Evolutionary conservation across 2,113 vertebrate species (phyloP), one percentile per base, ranked within the genome.

Genomic region (Caranx melampygus): DNA sequence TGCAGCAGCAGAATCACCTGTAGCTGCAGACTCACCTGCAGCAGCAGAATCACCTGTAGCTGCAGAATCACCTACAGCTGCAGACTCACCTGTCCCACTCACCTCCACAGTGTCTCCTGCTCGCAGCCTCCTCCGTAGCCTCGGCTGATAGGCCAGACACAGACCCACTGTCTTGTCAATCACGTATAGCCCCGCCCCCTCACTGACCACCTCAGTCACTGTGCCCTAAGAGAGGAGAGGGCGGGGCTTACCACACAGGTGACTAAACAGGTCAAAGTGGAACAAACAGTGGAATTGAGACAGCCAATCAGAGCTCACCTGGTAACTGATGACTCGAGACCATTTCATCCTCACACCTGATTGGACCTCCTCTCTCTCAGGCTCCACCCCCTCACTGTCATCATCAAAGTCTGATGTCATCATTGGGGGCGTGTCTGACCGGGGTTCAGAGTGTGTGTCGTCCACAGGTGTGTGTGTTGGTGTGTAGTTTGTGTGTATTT

Each of bases 121-220:
- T 49, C 96, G 91, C 42, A 97, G 90, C 4, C 79, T 94, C 86
- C 86, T 87, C 69, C 92, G 94, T 72, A 73, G 84, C 20, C 87
- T 1, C 14, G 96, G 96, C 89, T 95, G 96, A 91, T 96, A 97
- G 91, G 96, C 96, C 80, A 97, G 88, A 70, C 96, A 97, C 64
- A 98, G 92, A 34, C 95, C 91, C 45, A 97, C 90, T 85, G 92
- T 92, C 61, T 92, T 73, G 79, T 98, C 97, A 71, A 97, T 89
- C 87, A 96, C 87, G 69, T 96, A 97, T 0, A 98, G 94, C 52
- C 96, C 96, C 72, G 95, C 96, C 85, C 94, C 94, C 57, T 89
- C 86, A 4, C 94, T 95, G 61, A 96, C 87, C 65, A 97, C 91
- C 72, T 92, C 81, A 0, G 96, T 96, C 75, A 98, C 72, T 0